These are phyloP conservation scores for Anguilla japonica DNA, from an alignment of 2,113 vertebrate species.

Conservation along the genomic window DNA sequence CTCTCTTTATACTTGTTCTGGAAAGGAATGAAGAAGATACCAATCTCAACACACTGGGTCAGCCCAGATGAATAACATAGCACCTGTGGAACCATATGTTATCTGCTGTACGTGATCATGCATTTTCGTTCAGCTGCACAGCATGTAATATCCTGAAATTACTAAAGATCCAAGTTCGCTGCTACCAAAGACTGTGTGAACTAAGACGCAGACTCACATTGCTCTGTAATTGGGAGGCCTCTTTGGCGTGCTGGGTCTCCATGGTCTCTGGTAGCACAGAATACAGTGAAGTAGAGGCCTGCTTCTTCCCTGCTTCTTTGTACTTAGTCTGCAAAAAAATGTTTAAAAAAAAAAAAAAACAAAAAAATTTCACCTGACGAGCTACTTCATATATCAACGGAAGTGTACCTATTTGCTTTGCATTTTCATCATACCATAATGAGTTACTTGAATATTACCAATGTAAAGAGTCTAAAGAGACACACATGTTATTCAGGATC, in stretches of 20 bases:
- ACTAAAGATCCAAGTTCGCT: not conserved
- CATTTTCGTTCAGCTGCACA: not conserved
- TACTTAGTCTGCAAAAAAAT: not conserved
- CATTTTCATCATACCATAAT: not conserved
- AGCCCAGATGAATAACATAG: not conserved
- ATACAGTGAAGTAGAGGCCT: not conserved
- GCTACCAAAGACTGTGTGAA: not conserved
- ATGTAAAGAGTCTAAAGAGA: not conserved
- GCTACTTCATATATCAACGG: not conserved
- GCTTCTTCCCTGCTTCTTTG: not conserved
- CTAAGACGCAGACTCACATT: conserved; percentile 4
- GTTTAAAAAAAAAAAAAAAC: not conserved
- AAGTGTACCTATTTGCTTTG: not conserved
- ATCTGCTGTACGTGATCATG: not conserved
- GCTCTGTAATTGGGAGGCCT: conserved; percentile 51
- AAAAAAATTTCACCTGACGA: not conserved
- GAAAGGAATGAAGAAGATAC: not conserved
- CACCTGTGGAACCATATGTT: not conserved
- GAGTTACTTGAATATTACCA: not conserved
- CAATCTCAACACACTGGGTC: not conserved
- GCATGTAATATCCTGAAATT: not conserved
- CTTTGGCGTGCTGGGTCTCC: conserved; percentile 55
- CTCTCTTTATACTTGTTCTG: conserved; percentile 84
- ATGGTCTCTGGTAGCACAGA: not conserved
- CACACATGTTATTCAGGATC: not conserved